These are phyloP conservation scores for Sarcoramphus papa DNA, from an alignment of 2,797 vertebrate genomes.

Conservation along the genomic window DNA sequence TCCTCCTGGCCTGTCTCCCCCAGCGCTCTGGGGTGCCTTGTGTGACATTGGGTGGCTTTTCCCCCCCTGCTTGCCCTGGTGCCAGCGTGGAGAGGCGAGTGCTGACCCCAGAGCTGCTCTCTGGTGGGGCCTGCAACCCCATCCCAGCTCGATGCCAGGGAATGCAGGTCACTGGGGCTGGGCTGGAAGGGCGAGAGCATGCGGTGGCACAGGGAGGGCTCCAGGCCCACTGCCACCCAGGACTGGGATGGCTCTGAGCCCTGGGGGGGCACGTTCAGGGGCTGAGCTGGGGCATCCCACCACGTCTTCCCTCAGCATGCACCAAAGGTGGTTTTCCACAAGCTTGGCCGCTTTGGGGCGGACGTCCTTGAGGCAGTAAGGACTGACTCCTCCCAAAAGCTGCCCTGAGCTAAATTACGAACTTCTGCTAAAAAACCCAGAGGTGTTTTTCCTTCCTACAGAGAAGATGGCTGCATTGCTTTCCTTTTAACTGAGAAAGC, in stretches of 20 bases:
- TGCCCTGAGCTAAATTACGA: neutral
- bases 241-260: neutral
- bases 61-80: neutral
- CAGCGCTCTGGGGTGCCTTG: neutral
- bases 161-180: neutral
- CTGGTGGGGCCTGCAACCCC: rapidly evolving
- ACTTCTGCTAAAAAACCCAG: neutral
- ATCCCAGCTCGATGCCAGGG: neutral
- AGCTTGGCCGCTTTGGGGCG: neutral
- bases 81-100: neutral
- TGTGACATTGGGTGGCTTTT: neutral
- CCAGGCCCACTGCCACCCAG: neutral
- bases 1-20: neutral
- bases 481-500: neutral
- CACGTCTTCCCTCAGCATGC: rapidly evolving
- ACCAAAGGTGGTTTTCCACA: neutral
- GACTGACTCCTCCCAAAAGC: neutral
- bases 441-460: neutral
- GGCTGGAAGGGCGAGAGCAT: neutral
- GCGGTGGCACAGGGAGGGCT: neutral
- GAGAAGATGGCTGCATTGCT: neutral
- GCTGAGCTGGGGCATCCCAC: neutral
- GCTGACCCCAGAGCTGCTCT: neutral
- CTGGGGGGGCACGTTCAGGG: neutral
- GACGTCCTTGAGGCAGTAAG: neutral